A percentile compares a stretch with the other conserved stretches of the same genome.
These are phyloP conservation scores for Cinclus mexicanus DNA, from an alignment of 2,113 vertebrate genomes.

Conservation along the genomic window DNA sequence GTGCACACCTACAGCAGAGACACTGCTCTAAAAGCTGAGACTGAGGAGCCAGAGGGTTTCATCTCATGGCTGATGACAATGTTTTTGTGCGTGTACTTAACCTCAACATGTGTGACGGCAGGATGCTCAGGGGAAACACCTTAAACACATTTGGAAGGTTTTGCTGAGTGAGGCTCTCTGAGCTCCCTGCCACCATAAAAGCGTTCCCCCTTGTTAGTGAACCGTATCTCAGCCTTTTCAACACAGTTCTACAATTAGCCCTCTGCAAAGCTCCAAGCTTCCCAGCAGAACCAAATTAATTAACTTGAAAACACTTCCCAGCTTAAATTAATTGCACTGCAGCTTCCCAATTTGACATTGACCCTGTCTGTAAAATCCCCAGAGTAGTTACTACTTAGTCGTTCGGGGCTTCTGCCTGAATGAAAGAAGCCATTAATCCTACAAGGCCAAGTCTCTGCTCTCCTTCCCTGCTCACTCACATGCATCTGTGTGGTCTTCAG, in stretches of 20 bases:
- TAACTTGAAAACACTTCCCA: conserved; percentile 27
- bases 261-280: conserved; percentile 6
- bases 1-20: not conserved
- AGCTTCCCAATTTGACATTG: conserved; percentile 35
- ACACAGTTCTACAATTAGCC: not conserved
- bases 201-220: conserved; percentile 38
- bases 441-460: not conserved
- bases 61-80: not conserved
- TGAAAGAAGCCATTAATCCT: not conserved
- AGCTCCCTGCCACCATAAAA: conserved; percentile 6
- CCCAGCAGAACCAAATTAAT: conserved; percentile 35
- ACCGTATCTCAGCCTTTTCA: conserved; percentile 44
- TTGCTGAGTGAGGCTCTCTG: not conserved
- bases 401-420: conserved; percentile 12
- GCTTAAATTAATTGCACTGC: conserved; percentile 52
- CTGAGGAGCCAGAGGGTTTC: not conserved
- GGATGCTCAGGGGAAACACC: not conserved
- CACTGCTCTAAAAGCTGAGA: not conserved
- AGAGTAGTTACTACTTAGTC: not conserved
- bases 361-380: conserved; percentile 1
- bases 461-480: not conserved
- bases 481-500: not conserved
- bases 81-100: not conserved
- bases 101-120: not conserved
- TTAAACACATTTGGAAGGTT: not conserved